phyloP scores from a whole-genome alignment of 1,140 invertebrate species.

The Orchestia grillus region DNA sequence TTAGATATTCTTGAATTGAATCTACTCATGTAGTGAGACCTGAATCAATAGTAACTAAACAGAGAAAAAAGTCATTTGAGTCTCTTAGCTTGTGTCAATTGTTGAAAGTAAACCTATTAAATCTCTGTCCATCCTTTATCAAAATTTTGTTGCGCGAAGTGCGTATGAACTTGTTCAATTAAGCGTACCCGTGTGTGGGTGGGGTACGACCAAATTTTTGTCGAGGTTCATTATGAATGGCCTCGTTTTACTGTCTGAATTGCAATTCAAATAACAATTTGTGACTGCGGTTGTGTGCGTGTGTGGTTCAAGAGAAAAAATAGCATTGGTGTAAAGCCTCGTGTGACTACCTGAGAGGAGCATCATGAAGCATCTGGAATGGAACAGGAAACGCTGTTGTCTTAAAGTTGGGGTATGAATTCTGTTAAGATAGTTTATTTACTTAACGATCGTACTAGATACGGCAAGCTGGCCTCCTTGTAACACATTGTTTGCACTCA shows the following conservation, averaged over 20 bases:
- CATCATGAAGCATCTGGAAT: slow-evolving; percentile 35
- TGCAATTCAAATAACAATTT: background rate
- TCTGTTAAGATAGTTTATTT: slow-evolving; percentile 18
- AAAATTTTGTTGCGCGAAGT: background rate
- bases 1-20: background rate
- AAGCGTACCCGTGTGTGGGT: background rate
- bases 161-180: background rate
- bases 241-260: background rate
- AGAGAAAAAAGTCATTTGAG: background rate
- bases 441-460: background rate
- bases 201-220: background rate
- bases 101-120: background rate
- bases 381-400: slow-evolving; percentile 9
- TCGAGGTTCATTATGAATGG: background rate
- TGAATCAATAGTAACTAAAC: background rate
- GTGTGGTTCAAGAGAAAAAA: background rate
- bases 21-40: background rate
- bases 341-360: slow-evolving; percentile 37
- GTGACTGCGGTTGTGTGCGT: background rate
- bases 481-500: slow-evolving; percentile 61
- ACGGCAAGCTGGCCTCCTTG: slow-evolving; percentile 56
- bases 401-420: background rate
- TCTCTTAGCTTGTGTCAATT: background rate
- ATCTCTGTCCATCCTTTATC: background rate
- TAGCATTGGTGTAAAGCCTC: background rate